phyloP scores from a whole-genome alignment of 2,797 vertebrate genomes.

The Oryzias dopingdopingensis region DNA sequence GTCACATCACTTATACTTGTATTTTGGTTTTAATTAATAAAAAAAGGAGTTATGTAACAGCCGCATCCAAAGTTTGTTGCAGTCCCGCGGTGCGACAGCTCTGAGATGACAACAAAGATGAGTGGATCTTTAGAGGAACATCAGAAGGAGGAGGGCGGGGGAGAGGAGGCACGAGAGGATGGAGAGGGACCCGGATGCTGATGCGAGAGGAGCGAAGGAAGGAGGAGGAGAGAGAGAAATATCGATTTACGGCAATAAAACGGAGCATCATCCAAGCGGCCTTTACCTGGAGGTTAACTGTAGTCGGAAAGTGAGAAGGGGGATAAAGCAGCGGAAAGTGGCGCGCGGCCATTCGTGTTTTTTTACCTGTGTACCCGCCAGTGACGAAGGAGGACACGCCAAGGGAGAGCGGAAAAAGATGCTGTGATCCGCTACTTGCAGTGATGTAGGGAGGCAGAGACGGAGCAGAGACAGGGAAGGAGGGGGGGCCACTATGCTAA shows the following conservation, averaged over 20 bases:
- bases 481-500: slow-evolving; percentile 45
- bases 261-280: slow-evolving; percentile 57
- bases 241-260: slow-evolving; percentile 75
- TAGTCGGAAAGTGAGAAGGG: slow-evolving; percentile 31
- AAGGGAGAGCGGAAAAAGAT: slow-evolving; percentile 77
- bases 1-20: too few relatives aligned
- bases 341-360: slow-evolving; percentile 30
- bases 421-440: slow-evolving; percentile 83
- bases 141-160: slow-evolving; percentile 18
- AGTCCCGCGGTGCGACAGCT: slow-evolving; percentile 19
- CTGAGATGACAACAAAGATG: slow-evolving; percentile 61
- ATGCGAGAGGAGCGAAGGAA: slow-evolving; percentile 74
- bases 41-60: too few relatives aligned
- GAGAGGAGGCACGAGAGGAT: slow-evolving; percentile 45
- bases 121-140: slow-evolving; percentile 45
- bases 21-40: too few relatives aligned
- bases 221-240: slow-evolving; percentile 61
- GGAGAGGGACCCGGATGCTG: slow-evolving; percentile 81
- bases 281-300: slow-evolving; percentile 40
- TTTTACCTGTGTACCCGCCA: slow-evolving; percentile 50
- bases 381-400: slow-evolving; percentile 84
- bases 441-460: slow-evolving; percentile 68
- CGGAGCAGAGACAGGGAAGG: slow-evolving; percentile 38
- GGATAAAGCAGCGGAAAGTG: slow-evolving; percentile 8
- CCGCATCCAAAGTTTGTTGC: too few relatives aligned